phyloP scores from a whole-genome alignment of 2,797 vertebrate species.

The Falco cherrug region DNA sequence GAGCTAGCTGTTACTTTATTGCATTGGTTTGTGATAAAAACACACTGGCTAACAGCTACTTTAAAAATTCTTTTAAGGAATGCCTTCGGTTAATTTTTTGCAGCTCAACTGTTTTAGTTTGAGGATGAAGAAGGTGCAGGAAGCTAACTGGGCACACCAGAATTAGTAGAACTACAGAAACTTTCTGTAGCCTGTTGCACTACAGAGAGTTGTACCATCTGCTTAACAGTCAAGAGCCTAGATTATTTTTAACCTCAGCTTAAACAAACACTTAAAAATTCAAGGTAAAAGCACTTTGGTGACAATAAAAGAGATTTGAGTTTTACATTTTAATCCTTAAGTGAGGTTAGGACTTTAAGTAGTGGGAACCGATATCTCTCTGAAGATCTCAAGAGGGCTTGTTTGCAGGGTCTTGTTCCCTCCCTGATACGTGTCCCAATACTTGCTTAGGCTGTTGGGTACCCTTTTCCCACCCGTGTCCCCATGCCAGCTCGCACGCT shows the following conservation, averaged over 20 bases:
- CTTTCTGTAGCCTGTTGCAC: neutral
- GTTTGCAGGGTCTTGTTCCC: neutral
- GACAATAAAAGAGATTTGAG: neutral
- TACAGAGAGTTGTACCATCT: neutral
- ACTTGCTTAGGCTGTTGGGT: neutral
- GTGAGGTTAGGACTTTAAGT: neutral
- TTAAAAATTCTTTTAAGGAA: neutral
- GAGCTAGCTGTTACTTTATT: neutral
- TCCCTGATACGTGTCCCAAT: neutral
- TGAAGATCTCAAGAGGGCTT: neutral
- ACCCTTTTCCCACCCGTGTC: neutral
- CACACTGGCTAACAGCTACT: neutral
- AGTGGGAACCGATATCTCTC: neutral
- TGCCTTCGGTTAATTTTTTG: neutral
- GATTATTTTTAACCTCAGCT: neutral
- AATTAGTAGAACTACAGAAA: neutral
- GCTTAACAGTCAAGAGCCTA: neutral
- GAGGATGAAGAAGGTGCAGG: neutral
- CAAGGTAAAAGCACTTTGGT: neutral
- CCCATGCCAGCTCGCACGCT: neutral
- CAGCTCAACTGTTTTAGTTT: neutral
- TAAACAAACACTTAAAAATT: conserved; percentile 10
- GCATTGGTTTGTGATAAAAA: neutral
- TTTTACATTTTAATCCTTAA: neutral
- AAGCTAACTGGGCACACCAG: neutral